Conservation (phyloP, 2,888 invertebrate species). For the Laspeyria flexula region DNA sequence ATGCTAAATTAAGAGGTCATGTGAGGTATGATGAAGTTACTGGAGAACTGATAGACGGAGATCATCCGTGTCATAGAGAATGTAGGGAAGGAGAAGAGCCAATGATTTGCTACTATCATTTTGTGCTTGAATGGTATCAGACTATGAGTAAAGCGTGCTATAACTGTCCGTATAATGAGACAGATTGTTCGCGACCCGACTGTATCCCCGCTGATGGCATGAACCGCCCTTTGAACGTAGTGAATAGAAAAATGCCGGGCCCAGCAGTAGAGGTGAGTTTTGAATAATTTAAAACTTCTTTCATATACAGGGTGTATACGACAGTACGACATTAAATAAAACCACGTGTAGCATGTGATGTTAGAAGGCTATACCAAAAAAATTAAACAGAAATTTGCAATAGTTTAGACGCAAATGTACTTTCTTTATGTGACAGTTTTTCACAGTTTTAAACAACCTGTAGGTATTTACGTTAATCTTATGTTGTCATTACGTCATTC, state of each 20-base stretch:
- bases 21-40: constrained; percentile 77
- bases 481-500: too few relatives aligned
- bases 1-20: constrained; percentile 66
- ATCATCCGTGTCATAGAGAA: constrained; percentile 88
- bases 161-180: constrained; percentile 90
- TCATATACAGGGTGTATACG: too few relatives aligned
- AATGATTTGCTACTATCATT: constrained; percentile 90
- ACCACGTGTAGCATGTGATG: too few relatives aligned
- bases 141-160: constrained; percentile 96
- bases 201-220: constrained; percentile 95
- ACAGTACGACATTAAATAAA: too few relatives aligned
- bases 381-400: too few relatives aligned
- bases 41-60: constrained; percentile 72
- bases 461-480: too few relatives aligned
- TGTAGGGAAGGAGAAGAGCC: constrained; percentile 87
- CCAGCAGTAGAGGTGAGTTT: constrained; percentile 91
- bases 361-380: too few relatives aligned
- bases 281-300: constrained; percentile 2
- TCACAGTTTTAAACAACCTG: too few relatives aligned
- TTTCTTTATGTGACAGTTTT: too few relatives aligned
- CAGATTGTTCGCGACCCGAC: constrained; percentile 91
- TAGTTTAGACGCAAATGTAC: too few relatives aligned
- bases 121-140: constrained; percentile 93
- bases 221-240: constrained; percentile 90
- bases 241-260: constrained; percentile 95